These are phyloP conservation scores for Sphyrna mokarran DNA, from an alignment of 2,113 vertebrate species.

Conservation along the genomic window DNA sequence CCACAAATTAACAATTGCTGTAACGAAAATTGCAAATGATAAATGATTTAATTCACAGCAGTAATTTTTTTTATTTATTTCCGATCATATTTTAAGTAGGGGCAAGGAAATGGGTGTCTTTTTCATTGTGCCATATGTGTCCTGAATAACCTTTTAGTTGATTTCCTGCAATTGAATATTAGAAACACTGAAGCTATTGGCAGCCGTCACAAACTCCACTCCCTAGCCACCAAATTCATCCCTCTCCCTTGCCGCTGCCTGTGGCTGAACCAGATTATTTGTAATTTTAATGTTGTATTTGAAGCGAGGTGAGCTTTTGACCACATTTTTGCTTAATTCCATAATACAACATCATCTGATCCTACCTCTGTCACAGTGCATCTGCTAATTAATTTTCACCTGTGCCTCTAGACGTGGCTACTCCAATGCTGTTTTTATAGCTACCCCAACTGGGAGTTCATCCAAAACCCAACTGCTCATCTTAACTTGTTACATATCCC, in stretches of 20 bases:
- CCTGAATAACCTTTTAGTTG: background rate
- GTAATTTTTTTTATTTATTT: background rate
- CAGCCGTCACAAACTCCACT: no score
- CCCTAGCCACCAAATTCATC: background rate
- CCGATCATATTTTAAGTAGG: background rate
- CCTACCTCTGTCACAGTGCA: background rate
- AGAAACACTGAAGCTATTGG: background rate
- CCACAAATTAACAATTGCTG: background rate
- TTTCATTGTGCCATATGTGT: background rate
- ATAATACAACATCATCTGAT: no score
- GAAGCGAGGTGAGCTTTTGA: background rate
- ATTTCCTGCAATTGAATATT: background rate
- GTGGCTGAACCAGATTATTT: background rate
- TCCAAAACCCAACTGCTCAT: background rate
- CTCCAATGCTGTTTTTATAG: background rate
- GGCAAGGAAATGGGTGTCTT: background rate
- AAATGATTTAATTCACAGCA: background rate
- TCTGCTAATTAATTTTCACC: background rate
- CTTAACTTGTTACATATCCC: background rate
- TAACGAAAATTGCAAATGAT: background rate
- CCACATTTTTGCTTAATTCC: background rate
- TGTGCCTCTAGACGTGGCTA: background rate
- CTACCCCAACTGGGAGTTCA: background rate
- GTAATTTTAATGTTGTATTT: background rate
- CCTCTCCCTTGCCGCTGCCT: background rate